These are phyloP conservation scores for Dryobotodes eremita DNA, from an alignment of 2,888 invertebrate species.

Conservation along the genomic window DNA sequence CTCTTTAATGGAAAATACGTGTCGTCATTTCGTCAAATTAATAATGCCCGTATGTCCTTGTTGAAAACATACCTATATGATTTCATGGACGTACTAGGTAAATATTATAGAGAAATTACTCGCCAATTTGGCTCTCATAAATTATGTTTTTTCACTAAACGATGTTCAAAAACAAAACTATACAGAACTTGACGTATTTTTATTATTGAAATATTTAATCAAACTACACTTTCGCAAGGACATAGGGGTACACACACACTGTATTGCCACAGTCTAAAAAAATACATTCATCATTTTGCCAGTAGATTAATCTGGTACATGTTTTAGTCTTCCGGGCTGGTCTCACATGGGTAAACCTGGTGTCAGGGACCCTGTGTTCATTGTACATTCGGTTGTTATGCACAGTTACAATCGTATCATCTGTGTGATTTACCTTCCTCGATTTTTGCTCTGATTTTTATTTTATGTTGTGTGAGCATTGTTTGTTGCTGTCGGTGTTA, in stretches of 20 bases:
- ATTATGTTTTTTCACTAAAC: neutral
- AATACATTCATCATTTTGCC: constrained; percentile 19
- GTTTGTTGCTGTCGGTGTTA: neutral
- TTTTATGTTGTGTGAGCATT: neutral
- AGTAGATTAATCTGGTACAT: constrained; percentile 27
- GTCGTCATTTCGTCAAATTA: neutral
- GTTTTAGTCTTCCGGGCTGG: constrained; percentile 53
- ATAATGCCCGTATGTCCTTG: constrained; percentile 34
- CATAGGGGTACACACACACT: neutral
- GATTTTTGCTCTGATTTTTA: constrained; percentile 45
- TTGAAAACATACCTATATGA: constrained; percentile 21
- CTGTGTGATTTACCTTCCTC: constrained; percentile 50
- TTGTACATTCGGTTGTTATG: constrained; percentile 51
- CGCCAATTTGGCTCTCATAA: neutral
- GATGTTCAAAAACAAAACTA: neutral
- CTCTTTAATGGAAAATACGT: constrained; percentile 42
- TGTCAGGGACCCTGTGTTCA: constrained; percentile 65
- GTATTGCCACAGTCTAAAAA: constrained; percentile 2
- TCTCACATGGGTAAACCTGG: constrained; percentile 54
- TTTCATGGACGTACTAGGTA: constrained; percentile 27
- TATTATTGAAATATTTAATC: neutral
- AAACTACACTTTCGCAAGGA: neutral
- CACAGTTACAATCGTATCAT: constrained; percentile 62
- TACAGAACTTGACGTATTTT: neutral
- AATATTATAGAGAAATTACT: constrained; percentile 21